Percentiles rank a stretch among this genome's conserved stretches.
Conservation (phyloP, 2,113 vertebrate genomes). For the Leptodactylus fuscus region DNA sequence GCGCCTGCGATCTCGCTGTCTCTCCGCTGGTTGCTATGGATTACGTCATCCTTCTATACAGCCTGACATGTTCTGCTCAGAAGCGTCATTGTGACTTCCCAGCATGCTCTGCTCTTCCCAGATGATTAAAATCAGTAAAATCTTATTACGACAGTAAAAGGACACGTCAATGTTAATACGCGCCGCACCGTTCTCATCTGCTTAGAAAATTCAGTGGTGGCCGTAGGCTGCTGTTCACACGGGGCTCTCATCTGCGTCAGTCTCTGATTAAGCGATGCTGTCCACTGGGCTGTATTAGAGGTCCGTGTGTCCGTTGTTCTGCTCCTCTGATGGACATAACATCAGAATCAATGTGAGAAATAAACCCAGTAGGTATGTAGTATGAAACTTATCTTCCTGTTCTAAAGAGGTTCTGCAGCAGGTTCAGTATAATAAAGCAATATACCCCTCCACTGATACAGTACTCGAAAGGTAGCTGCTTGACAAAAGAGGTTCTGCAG, state of each 20-base stretch:
- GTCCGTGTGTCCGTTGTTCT: no score
- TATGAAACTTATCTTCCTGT: no score
- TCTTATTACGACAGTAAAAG: neutral
- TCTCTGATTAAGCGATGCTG: no score
- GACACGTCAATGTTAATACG: no score
- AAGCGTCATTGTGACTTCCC: neutral
- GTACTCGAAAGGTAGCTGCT: neutral
- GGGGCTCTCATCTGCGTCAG: no score
- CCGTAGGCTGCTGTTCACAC: no score
- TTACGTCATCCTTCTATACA: neutral
- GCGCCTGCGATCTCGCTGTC: neutral
- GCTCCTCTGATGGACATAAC: no score
- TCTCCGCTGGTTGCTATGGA: constrained; percentile 3
- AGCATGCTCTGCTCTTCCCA: neutral
- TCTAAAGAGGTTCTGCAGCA: neutral
- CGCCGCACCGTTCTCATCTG: no score
- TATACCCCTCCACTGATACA: neutral
- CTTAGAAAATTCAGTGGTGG: no score
- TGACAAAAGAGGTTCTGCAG: neutral
- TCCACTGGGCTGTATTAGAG: no score
- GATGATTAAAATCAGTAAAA: neutral
- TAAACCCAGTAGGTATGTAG: no score
- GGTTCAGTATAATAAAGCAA: neutral
- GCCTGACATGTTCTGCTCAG: neutral
- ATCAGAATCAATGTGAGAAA: no score